These are phyloP conservation scores for pig (Sus scrofa) DNA, from an alignment of 2,113 vertebrate genomes.

Conservation along the genomic window DNA sequence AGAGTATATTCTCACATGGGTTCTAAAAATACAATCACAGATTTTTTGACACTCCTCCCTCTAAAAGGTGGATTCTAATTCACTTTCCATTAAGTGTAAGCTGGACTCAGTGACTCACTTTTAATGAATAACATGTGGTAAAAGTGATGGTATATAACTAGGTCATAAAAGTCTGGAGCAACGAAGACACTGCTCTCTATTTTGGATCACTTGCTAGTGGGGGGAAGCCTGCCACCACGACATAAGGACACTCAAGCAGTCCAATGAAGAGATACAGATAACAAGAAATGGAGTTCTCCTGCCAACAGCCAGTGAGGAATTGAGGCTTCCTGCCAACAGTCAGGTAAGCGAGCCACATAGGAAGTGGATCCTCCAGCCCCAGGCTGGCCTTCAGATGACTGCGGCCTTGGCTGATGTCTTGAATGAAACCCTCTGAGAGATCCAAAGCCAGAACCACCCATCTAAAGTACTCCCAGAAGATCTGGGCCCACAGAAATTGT, in stretches of 20 bases:
- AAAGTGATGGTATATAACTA: not conserved
- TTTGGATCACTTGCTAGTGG: not conserved
- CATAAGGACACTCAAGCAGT: not conserved
- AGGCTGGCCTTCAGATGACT: not conserved
- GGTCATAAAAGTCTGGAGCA: not conserved
- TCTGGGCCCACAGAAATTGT: not conserved
- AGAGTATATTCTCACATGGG: not conserved
- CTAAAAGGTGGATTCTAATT: not conserved
- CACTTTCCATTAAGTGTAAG: not conserved
- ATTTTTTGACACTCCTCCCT: not conserved
- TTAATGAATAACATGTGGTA: not conserved
- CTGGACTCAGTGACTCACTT: not conserved
- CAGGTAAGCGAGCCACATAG: not conserved
- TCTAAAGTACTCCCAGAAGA: not conserved
- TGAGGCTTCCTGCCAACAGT: not conserved
- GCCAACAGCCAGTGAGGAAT: not conserved
- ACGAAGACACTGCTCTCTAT: not conserved
- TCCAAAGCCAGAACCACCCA: not conserved
- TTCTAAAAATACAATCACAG: constrained; percentile 14
- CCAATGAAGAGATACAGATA: not conserved
- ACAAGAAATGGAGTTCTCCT: not conserved
- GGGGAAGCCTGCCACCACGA: not conserved
- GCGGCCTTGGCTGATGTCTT: not conserved
- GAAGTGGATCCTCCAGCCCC: not conserved
- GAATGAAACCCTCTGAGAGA: not conserved